Evolutionary conservation across 2,797 vertebrate genomes (phyloP).

Genomic region (Ciconia nigra): DNA sequence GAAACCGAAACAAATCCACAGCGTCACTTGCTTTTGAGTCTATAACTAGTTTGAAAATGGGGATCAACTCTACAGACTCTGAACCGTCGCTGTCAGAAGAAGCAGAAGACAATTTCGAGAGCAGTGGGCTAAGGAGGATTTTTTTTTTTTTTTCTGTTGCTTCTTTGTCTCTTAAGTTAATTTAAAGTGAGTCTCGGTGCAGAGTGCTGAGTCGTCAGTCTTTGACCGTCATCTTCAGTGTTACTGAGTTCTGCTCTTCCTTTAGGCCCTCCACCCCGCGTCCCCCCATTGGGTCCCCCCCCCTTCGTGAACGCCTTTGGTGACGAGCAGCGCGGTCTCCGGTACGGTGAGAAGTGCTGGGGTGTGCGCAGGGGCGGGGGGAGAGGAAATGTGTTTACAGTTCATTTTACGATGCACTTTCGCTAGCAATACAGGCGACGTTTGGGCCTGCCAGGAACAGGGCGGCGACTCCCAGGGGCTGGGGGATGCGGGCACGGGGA

Average conservation of each 20-base stretch:
- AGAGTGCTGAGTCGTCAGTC: conserved; percentile 31
- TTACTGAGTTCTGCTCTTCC: conserved; percentile 50
- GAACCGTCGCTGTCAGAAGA: conserved; percentile 5
- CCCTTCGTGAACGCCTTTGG: not conserved
- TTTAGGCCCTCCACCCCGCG: not conserved
- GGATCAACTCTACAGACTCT: conserved; percentile 26
- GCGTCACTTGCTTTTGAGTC: conserved; percentile 35
- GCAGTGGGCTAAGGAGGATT: conserved; percentile 7
- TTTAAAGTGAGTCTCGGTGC: conserved; percentile 65
- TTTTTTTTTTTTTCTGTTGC: conserved; percentile 14
- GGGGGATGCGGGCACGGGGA: not conserved
- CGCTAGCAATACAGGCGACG: conserved; percentile 7
- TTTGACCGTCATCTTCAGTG: conserved; percentile 9
- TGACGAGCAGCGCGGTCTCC: not conserved
- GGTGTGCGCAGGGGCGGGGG: not conserved
- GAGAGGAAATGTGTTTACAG: not conserved
- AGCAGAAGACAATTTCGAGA: conserved; percentile 6
- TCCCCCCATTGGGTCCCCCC: not conserved
- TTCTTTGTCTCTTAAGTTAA: conserved; percentile 67
- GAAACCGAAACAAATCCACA: not conserved
- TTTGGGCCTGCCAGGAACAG: not conserved
- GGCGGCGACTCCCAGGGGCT: not conserved
- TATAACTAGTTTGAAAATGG: not conserved
- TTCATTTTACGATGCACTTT: conserved; percentile 45
- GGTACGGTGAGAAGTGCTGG: not conserved